Evolutionary conservation across 2,113 vertebrate genomes (phyloP).

Genomic region (Catharus bicknelli): DNA sequence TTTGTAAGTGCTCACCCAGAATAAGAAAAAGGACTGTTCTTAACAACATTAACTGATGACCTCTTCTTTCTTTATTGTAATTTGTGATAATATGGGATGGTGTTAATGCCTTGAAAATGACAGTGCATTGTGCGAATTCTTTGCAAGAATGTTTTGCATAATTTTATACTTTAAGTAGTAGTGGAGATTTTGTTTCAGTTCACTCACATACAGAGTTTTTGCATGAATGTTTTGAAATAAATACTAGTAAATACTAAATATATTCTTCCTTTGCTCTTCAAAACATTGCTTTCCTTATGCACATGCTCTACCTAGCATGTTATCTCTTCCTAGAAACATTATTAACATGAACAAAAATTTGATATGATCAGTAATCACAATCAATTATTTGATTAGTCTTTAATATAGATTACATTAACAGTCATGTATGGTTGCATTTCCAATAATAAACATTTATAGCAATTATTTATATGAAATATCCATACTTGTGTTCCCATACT

Average conservation of each 20-base stretch:
- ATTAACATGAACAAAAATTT: neutral
- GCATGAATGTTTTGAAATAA: neutral
- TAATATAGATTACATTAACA: neutral
- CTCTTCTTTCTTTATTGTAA: neutral
- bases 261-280: neutral
- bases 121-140: neutral
- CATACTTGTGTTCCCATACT: neutral
- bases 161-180: neutral
- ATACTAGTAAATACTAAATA: neutral
- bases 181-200: neutral
- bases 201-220: neutral
- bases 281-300: neutral
- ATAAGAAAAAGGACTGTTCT: neutral
- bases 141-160: neutral
- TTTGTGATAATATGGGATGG: neutral
- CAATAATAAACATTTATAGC: neutral
- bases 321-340: neutral
- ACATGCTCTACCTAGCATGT: neutral
- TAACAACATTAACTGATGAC: constrained; percentile 6
- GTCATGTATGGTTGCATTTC: neutral
- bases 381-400: neutral
- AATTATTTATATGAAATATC: constrained; percentile 22
- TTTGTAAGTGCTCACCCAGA: neutral
- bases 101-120: neutral
- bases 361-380: neutral